Conservation (phyloP, 2,888 invertebrate genomes). For the Cotesia congregata region DNA sequence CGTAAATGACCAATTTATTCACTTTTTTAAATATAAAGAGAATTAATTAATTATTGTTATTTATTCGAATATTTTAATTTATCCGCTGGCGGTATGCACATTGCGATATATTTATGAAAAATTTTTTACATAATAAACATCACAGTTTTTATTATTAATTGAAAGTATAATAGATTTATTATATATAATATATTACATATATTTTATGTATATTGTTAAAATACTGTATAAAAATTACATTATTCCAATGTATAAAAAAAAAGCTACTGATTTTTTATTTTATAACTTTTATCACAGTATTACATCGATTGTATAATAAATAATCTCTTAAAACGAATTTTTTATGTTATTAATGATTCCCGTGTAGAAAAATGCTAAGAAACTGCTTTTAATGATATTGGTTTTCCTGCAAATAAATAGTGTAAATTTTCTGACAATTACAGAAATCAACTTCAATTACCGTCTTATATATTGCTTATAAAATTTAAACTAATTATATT, state of each 20-base stretch:
- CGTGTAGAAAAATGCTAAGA: background rate
- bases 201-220: background rate
- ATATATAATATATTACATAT: background rate
- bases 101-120: background rate
- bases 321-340: background rate
- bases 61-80: background rate
- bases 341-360: background rate
- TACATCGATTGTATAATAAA: slow-evolving; percentile 5
- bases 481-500: background rate
- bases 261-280: background rate
- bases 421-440: too few species aligned
- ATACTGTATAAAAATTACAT: background rate
- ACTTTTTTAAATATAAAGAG: slow-evolving; percentile 7
- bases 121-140: background rate
- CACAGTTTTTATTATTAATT: background rate
- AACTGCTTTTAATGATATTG: background rate
- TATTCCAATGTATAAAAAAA: background rate
- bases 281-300: slow-evolving; percentile 27
- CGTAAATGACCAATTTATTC: background rate
- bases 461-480: background rate
- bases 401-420: too few species aligned
- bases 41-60: background rate
- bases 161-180: background rate
- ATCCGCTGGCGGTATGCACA: background rate
- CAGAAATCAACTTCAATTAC: background rate